Conservation (phyloP, 2,113 vertebrate genomes). For the Chionomys nivalis region DNA sequence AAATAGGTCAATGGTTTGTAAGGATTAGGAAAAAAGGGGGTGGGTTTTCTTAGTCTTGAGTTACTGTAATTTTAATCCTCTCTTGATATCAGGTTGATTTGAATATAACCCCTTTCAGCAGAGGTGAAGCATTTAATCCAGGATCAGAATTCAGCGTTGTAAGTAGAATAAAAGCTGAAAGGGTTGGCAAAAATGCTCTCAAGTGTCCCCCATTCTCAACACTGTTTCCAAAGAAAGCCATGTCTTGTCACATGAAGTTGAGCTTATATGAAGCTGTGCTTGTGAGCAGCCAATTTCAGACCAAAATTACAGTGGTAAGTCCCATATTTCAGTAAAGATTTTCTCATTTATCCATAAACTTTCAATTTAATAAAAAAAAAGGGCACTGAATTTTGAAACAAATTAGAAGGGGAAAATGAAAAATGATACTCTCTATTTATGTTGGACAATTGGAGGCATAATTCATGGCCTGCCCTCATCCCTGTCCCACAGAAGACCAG, state of each 20-base stretch:
- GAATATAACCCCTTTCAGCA: constrained; percentile 34
- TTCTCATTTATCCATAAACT: constrained; percentile 69
- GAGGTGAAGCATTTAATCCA: constrained; percentile 47
- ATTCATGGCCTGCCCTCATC: constrained; percentile 32
- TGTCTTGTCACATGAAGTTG: constrained; percentile 28
- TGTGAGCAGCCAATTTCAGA: constrained; percentile 58
- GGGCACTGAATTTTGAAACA: constrained; percentile 68
- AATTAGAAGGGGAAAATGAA: constrained; percentile 71
- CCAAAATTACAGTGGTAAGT: constrained; percentile 63
- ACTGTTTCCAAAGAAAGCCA: constrained; percentile 22
- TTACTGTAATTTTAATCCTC: constrained; percentile 66
- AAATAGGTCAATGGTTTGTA: constrained; percentile 39
- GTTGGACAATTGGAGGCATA: constrained; percentile 69
- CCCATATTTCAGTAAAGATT: constrained; percentile 69
- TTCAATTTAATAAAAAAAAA: constrained; percentile 71
- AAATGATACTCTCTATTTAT: constrained; percentile 70
- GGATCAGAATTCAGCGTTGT: constrained; percentile 40
- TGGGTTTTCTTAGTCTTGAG: constrained; percentile 45
- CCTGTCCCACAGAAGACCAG: constrained; percentile 3
- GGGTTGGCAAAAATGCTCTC: background rate
- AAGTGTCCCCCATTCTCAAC: background rate
- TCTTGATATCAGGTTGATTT: constrained; percentile 43
- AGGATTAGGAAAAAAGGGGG: background rate
- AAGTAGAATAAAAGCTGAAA: constrained; percentile 55
- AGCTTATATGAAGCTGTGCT: constrained; percentile 3